Evolutionary conservation across 2,113 vertebrate genomes (phyloP), one percentile per base, ranked within the genome.

Genomic region (Eclectus roratus): DNA sequence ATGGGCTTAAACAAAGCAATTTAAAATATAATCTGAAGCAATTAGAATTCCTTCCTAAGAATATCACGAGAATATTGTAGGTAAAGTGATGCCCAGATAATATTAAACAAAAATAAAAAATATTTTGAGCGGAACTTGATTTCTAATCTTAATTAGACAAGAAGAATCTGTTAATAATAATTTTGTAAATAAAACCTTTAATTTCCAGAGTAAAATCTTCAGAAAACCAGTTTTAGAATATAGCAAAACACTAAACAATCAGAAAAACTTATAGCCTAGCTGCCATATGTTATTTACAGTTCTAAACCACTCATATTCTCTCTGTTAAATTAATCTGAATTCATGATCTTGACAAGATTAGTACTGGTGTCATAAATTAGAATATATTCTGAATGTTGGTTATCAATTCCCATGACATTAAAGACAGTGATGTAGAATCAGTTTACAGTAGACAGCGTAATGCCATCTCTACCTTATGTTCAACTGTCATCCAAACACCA

Each of bases 21-120:
- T 93, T 82, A 87, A 89, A 80, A 65, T 17, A 52, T 23, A 80
- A 46, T 49, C 14, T 17, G 60, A 81, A 93, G 25, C 9, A 72
- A 76, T 56, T 65, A 72, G 25, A 80, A 60, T 65, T 85, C 70
- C 27, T 85, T 85, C 39, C 33, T 76, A 53, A 35, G 74, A 68
- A 82, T 31, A 29, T 44, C 52, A 65, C 7, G 1, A 1, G 25
- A 68, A 41, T 56, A 29, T 24, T 55, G 16, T 12, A 71, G 37
- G 16, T 23, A 41, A 78, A 82, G 6, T 4, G 61, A 41, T 1
- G 60, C 25, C 55, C 11, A 87, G 20, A 35, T 20, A 39, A 9
- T 17, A 44, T 6, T 37, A 37, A 44, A 61, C 68, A 55, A n/a
- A 37, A 61, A 8, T 13, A 47, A 19, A 47, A 7, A n/a, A n/a